Percentiles rank a stretch among this genome's conserved stretches.
Evolutionary conservation across 2,797 vertebrate genomes (phyloP).

Genomic region (Neoniphon sammara): DNA sequence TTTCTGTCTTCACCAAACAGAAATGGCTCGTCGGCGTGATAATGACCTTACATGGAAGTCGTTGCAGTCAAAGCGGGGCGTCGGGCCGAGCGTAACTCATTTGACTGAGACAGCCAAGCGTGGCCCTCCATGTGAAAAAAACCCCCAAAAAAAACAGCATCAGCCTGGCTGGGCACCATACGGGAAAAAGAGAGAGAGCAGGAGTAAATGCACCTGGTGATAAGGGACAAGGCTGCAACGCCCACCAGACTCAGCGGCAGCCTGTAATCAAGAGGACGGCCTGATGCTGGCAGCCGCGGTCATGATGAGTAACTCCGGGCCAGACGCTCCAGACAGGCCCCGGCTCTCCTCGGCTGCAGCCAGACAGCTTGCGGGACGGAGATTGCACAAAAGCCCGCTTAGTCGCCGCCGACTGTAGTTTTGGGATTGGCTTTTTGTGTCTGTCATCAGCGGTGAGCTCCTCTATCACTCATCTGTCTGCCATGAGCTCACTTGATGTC

Average conservation of each 20-base stretch:
- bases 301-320: slow-evolving; percentile 70
- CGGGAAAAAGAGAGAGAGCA: slow-evolving; percentile 34
- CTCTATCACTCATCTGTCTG: slow-evolving; percentile 74
- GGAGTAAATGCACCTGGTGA: slow-evolving; percentile 58
- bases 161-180: slow-evolving; percentile 19
- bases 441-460: slow-evolving; percentile 74
- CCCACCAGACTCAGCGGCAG: slow-evolving; percentile 56
- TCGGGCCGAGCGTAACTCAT: slow-evolving; percentile 16
- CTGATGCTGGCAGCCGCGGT: slow-evolving; percentile 58
- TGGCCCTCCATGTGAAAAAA: background rate
- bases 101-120: slow-evolving; percentile 3
- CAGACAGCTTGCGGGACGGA: slow-evolving; percentile 44
- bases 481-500: slow-evolving; percentile 70
- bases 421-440: slow-evolving; percentile 61
- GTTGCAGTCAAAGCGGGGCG: background rate
- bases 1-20: background rate
- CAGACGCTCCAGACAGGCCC: slow-evolving; percentile 70
- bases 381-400: slow-evolving; percentile 69
- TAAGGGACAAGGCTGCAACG: slow-evolving; percentile 53
- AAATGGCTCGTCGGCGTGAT: slow-evolving; percentile 17
- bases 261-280: slow-evolving; percentile 62
- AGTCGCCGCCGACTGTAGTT: slow-evolving; percentile 64
- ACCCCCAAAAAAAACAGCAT: too few species aligned
- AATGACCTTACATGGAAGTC: slow-evolving; percentile 39
- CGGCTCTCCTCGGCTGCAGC: slow-evolving; percentile 36